These are phyloP conservation scores for Thymelicus acteon DNA, from an alignment of 2,888 invertebrate genomes.

Conservation along the genomic window DNA sequence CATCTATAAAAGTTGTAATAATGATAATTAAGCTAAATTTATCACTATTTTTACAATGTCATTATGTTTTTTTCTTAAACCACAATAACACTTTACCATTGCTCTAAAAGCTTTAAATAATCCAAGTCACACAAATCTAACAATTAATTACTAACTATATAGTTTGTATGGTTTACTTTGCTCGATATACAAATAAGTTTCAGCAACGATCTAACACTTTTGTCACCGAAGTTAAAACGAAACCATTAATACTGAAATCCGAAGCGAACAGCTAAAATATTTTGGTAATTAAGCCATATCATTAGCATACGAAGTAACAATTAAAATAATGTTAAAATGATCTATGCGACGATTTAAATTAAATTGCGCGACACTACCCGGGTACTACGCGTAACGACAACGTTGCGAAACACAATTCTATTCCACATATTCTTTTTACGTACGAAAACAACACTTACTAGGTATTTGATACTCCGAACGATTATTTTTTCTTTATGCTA, in stretches of 20 bases:
- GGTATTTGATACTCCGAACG: slow-evolving; percentile 81
- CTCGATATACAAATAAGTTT: slow-evolving; percentile 82
- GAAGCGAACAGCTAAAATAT: slow-evolving; percentile 77
- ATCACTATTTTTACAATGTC: slow-evolving; percentile 85
- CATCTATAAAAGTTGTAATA: slow-evolving; percentile 85
- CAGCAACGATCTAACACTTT: slow-evolving; percentile 64
- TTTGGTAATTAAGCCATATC: slow-evolving; percentile 82
- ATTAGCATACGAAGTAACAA: slow-evolving; percentile 70
- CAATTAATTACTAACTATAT: slow-evolving; percentile 84
- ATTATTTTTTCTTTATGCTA: slow-evolving; percentile 80
- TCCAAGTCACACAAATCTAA: slow-evolving; percentile 84
- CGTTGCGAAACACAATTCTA: slow-evolving; percentile 61
- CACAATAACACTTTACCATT: slow-evolving; percentile 83
- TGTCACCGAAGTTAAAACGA: slow-evolving; percentile 68
- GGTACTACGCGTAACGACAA: slow-evolving; percentile 65
- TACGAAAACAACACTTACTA: slow-evolving; percentile 81
- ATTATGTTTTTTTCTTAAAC: slow-evolving; percentile 83
- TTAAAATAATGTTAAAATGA: slow-evolving; percentile 64
- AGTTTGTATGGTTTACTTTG: slow-evolving; percentile 81
- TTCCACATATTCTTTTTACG: slow-evolving; percentile 58
- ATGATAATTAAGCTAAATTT: slow-evolving; percentile 84
- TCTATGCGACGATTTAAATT: slow-evolving; percentile 67
- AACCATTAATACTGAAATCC: slow-evolving; percentile 80
- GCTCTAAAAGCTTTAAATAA: slow-evolving; percentile 84
- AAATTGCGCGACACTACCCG: slow-evolving; percentile 77